Evolutionary conservation across 2,888 invertebrate genomes (phyloP).

Genomic region (Diarsia mendica): DNA sequence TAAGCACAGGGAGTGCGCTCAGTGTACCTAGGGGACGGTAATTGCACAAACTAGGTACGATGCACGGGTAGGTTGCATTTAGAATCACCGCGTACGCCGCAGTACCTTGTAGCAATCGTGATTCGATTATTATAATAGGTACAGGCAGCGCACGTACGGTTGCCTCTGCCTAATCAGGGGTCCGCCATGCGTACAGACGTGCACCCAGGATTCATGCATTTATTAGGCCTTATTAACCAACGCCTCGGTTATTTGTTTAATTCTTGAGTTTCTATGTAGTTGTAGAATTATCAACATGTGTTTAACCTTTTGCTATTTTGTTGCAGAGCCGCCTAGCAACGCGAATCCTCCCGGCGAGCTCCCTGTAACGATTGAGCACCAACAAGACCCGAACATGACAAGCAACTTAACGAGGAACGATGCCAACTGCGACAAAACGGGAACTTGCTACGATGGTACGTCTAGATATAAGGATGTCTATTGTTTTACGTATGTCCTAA

Average conservation of each 20-base stretch:
- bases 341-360: conserved; percentile 88
- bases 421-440: conserved; percentile 97
- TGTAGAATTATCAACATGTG: conserved; percentile 53
- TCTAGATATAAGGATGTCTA: conserved; percentile 12
- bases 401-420: conserved; percentile 94
- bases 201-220: conserved; percentile 73
- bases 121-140: conserved; percentile 85
- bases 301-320: conserved; percentile 70
- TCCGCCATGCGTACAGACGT: conserved; percentile 71
- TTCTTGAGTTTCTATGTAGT: conserved; percentile 53
- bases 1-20: conserved; percentile 74
- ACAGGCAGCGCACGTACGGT: conserved; percentile 77
- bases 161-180: conserved; percentile 76
- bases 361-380: conserved; percentile 94
- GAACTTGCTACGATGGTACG: conserved; percentile 98
- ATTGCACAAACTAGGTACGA: conserved; percentile 76
- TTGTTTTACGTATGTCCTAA: neutral
- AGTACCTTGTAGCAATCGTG: conserved; percentile 78
- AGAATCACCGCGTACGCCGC: conserved; percentile 70
- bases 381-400: conserved; percentile 92
- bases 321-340: conserved; percentile 88
- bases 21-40: conserved; percentile 65
- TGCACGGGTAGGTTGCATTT: conserved; percentile 74
- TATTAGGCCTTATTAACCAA: conserved; percentile 74
- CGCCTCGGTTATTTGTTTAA: conserved; percentile 67